Conservation (phyloP, 2,113 vertebrate species). For the Pantherophis guttatus region DNA sequence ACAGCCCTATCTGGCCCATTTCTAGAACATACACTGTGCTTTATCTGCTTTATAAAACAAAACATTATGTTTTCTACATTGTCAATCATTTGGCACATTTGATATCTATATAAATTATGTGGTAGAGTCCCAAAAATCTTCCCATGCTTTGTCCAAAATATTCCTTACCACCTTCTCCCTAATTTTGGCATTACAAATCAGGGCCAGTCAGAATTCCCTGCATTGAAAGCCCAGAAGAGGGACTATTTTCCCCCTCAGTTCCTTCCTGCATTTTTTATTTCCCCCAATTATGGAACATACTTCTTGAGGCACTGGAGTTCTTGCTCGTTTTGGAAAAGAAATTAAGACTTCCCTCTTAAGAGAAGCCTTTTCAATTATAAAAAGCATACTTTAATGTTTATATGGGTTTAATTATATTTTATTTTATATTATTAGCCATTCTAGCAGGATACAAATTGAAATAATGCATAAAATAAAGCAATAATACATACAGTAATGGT, state of each 20-base stretch:
- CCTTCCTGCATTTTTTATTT: neutral
- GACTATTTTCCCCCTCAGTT: neutral
- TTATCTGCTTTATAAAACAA: neutral
- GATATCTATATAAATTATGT: neutral
- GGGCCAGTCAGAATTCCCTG: neutral
- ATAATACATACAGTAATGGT: neutral
- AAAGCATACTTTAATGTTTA: neutral
- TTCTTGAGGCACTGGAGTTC: neutral
- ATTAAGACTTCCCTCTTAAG: neutral
- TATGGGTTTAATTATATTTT: neutral
- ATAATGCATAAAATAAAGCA: neutral
- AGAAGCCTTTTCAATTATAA: neutral
- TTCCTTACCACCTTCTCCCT: neutral
- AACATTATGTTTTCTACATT: neutral
- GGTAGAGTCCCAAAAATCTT: neutral
- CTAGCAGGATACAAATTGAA: neutral
- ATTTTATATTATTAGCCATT: neutral
- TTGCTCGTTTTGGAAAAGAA: neutral
- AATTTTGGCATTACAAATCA: neutral
- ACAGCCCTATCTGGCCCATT: neutral
- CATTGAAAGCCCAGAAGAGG: neutral
- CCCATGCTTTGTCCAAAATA: neutral
- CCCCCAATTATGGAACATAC: neutral
- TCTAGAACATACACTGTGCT: neutral
- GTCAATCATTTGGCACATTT: neutral